Evolutionary conservation across 2,888 invertebrate species (phyloP), one percentile per base, ranked within the genome.

Genomic region (Rambutsinella grinnellia): DNA sequence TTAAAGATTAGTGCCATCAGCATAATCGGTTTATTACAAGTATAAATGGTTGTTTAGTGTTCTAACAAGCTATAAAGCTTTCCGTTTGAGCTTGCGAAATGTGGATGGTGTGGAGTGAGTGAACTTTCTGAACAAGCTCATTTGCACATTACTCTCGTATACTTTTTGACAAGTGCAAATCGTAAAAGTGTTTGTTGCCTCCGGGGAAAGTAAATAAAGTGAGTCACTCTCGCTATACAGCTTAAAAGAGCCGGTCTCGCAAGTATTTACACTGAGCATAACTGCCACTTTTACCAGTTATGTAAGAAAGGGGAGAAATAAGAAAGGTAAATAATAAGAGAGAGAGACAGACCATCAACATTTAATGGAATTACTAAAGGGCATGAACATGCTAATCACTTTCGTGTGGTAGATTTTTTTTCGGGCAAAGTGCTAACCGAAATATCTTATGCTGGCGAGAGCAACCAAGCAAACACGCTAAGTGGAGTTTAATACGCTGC

Each of bases 151-250:
- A 36, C 13, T 36, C 6, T 13, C 13, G 36, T 36, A 13, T 36
- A 36, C 36, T 8, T 36, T 36, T 36, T 36, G 36, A 15, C 13
- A 60, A 54, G 66, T 68, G 75, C 63, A 58, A 75, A 62, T 67
- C 51, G 62, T 57, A 47, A 53, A 68, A 75, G 58, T 62, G 58
- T 53, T 68, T 74, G 36, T 47, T 58, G 69, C 76, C 69, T 60
- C 54, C 65, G 65, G 76, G 76, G 60, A 76, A 70, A 65, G 69
- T 76, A 69, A 70, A 76, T 57, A 68, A 21, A 74, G 47, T 61
- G 62, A 68, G 46, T 74, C 51, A 67, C 36, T 36, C 36, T 36
- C 36, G 13, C 36, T 36, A n/a, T 13, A 36, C 5, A 36, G 36
- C 36, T 36, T 36, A 5, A 36, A 8, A 36, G 36, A 36, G 36